Evolutionary conservation across 2,113 vertebrate genomes (phyloP).

Genomic region (Gopherus evgoodei): DNA sequence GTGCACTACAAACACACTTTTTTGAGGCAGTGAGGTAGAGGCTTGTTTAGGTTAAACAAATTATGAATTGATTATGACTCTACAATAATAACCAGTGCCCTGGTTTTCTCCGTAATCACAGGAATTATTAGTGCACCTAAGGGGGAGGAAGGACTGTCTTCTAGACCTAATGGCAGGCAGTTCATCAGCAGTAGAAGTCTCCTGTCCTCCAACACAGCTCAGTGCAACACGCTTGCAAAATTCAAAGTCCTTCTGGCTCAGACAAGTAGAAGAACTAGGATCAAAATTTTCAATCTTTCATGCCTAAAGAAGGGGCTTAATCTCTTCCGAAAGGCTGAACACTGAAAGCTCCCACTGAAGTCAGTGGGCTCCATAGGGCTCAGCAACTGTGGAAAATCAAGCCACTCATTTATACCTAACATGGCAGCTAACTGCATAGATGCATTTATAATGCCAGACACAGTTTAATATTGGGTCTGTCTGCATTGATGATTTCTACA

Average conservation of each 20-base stretch:
- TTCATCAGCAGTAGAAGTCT: background rate
- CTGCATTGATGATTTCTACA: background rate
- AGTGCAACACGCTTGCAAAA: background rate
- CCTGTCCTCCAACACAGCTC: background rate
- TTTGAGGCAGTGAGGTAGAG: background rate
- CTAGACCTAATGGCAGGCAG: background rate
- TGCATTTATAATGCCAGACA: background rate
- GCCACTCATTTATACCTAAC: background rate
- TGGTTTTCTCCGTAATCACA: background rate
- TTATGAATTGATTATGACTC: background rate
- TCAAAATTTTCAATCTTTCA: background rate
- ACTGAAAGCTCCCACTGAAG: background rate
- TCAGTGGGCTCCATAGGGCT: background rate
- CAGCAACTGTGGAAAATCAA: background rate
- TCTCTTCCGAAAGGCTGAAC: background rate
- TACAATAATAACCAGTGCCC: no score
- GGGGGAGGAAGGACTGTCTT: no score
- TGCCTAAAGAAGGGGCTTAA: background rate
- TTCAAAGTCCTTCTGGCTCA: background rate
- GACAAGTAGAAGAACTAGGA: background rate
- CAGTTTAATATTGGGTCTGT: background rate
- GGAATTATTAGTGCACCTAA: background rate
- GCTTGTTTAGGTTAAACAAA: background rate
- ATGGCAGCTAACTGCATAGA: background rate
- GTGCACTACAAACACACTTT: no score